Evolutionary conservation across 2,888 invertebrate species (phyloP), one percentile per base, ranked within the genome.

Genomic region (Taphrorychus bicolor): DNA sequence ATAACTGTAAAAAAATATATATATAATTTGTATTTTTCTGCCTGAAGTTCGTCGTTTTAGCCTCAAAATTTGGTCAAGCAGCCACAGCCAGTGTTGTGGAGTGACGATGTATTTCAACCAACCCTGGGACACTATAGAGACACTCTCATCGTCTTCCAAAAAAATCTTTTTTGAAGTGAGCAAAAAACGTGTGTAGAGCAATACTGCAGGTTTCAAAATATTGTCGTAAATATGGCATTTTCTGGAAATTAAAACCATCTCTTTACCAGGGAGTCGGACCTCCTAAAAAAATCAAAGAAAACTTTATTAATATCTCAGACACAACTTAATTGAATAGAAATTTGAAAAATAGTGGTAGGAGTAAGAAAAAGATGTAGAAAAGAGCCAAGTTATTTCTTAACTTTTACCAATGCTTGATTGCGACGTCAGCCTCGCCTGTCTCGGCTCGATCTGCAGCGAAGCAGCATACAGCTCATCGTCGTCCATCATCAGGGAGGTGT

Each of bases 381-480:
- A 7, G 11, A 58, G n/a, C 2, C 42, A 45, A 51, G 14, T 49
- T n/a, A 60, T 17, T 45, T 58, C 59, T 70, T 68, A 69, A 65
- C 61, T 62, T 69, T 70, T 70, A 58, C 68, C 60, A 52, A 69
- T 67, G 60, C 70, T 70, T 62, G 73, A 75, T 48, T 75, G 74
- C 5, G 74, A 72, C 24, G 70, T 70, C 0, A 88, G 80, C 72
- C 87, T 83, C 42, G 87, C 87, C 32, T 88, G 86, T 60, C 94
- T 87, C 0, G 96, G 95, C 83, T 96, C 95, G 72, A 95, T 88
- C 79, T 91, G 90, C 75, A 95, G 83, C 0, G 95, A 95, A 73
- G 91, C 85, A 62, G 88, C 87, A 83, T 95, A 95, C 65, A 95
- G 87, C 75, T 89, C 88, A 24, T 94, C 92, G 81, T 95, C 95